Evolutionary conservation across 23 tunicate species (phyloP), one percentile per base, ranked within the genome.

Genomic region (Pegea sp.): DNA sequence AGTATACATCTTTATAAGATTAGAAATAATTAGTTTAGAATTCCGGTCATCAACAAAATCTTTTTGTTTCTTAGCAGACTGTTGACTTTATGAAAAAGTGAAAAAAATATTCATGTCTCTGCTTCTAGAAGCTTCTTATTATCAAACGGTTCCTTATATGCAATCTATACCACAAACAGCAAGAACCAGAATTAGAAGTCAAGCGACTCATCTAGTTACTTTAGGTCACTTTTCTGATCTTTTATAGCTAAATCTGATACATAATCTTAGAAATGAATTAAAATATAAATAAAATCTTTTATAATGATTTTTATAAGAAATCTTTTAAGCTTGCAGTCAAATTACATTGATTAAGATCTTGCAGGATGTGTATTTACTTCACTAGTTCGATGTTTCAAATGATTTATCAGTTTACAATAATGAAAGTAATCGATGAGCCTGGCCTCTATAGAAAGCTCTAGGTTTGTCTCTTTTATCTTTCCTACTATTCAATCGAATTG

Each of bases 71-170:
- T n/a, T n/a, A n/a, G n/a, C n/a, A 84, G 95, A 58, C 76, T 27
- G 88, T 87, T 2, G 96, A 87, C 34, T 89, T 89, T 52, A 77
- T 89, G 98, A 62, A 77, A 29, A 89, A 53, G 25, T 65, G n/a
- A 67, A 76, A 58, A 65, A 66, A 25, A 71, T 58, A 22, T 89
- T 90, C 31, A 89, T 89, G 98, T 67, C 58, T 18, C 52, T 89
- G 20, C 49, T 77, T 22, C 71, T 89, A 3, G 98, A 89, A 61
- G 98, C 98, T 4, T 76, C 98, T 52, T 77, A 65, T 27, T 89
- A 89, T 33, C 70, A 73, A 52, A 89, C 77, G 98, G 76, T 89
- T 1, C 98, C 98, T 3, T 65, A 70, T 58, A 89, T 89, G 98
- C 98, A 89, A 58, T 90, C 98, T 11, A 49, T 89, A 6, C 51